phyloP scores from a whole-genome alignment of 2,113 vertebrate genomes.

The Fulmarus glacialis region DNA sequence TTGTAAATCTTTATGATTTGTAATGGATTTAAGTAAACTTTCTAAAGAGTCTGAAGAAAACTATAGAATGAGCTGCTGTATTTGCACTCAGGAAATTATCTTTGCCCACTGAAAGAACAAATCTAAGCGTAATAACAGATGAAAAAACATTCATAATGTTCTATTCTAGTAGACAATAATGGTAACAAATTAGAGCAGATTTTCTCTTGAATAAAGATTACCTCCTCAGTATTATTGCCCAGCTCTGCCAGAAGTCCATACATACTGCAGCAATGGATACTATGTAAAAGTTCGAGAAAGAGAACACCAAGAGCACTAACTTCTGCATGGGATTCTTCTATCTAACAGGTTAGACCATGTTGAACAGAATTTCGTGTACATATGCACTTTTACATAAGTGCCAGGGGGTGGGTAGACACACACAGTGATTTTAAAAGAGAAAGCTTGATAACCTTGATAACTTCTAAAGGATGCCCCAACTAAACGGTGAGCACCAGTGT shows the following conservation, averaged over 20 bases:
- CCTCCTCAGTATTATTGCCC: background rate
- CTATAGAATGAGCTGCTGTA: background rate
- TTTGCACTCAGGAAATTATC: background rate
- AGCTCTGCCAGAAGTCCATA: background rate
- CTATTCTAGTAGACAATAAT: background rate
- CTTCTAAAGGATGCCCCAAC: background rate
- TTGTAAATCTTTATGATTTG: background rate
- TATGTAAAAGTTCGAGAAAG: background rate
- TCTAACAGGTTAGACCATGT: background rate
- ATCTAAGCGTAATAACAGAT: background rate
- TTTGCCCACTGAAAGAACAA: background rate
- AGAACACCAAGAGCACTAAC: background rate
- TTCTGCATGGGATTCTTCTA: background rate
- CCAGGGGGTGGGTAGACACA: rapidly evolving
- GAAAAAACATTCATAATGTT: background rate
- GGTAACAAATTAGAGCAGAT: background rate
- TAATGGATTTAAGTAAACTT: background rate
- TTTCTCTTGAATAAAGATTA: background rate
- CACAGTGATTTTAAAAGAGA: background rate
- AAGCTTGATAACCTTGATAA: background rate
- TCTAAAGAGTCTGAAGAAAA: background rate
- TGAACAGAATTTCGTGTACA: background rate
- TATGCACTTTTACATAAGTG: background rate
- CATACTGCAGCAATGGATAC: background rate
- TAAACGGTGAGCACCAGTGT: background rate